Evolutionary conservation across 2,113 vertebrate species (phyloP).

Genomic region (Piprites chloris): DNA sequence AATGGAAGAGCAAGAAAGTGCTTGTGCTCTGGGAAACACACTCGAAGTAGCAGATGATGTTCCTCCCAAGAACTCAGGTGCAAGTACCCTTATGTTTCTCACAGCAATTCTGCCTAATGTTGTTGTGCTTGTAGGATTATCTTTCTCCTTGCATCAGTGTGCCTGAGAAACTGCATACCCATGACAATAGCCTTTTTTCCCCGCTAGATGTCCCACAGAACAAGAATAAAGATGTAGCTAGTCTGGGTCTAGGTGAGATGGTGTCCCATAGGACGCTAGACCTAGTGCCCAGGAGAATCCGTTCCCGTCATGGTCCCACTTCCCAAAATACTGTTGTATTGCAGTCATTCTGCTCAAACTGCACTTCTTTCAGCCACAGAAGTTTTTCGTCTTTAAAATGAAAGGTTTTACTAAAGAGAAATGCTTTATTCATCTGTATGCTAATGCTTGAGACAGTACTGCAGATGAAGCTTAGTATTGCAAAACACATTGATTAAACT

Average conservation of each 20-base stretch:
- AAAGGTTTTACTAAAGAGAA: background rate
- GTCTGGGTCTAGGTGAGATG: background rate
- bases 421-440: background rate
- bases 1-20: background rate
- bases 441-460: background rate
- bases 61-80: background rate
- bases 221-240: background rate
- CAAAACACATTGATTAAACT: background rate
- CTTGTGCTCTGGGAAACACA: background rate
- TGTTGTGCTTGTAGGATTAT: background rate
- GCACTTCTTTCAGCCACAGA: background rate
- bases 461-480: background rate
- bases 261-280: background rate
- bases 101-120: background rate
- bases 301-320: background rate
- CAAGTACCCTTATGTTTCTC: background rate
- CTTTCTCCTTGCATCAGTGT: accelerated
- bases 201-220: constrained; percentile 72
- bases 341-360: no score
- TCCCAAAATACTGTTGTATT: background rate
- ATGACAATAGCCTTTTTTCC: background rate
- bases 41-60: background rate
- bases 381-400: background rate
- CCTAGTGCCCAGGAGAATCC: background rate
- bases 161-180: background rate